phyloP scores from a whole-genome alignment of 2,888 invertebrate genomes.

The Drosophila siamana region DNA sequence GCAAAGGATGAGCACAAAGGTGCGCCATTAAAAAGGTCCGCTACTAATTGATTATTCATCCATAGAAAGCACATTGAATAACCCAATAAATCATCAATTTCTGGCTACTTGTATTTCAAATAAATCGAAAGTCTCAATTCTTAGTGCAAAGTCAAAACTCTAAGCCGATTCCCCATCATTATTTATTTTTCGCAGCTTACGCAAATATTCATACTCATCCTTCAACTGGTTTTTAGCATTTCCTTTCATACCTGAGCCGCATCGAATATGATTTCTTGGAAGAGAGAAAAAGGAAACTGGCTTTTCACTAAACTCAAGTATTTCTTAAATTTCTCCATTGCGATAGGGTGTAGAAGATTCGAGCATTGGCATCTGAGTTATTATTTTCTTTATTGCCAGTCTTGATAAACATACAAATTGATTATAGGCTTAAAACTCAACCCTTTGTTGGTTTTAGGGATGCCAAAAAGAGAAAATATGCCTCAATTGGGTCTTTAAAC shows the following conservation, averaged over 20 bases:
- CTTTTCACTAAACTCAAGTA: not conserved
- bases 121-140: not conserved
- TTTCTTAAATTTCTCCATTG: too few relatives aligned
- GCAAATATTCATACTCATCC: not conserved
- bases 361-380: not conserved
- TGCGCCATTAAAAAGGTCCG: not conserved
- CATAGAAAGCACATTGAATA: not conserved
- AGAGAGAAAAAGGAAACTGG: not conserved
- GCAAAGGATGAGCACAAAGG: not conserved
- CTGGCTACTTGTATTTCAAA: not conserved
- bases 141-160: not conserved
- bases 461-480: not conserved
- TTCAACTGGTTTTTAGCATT: not conserved
- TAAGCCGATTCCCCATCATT: not conserved
- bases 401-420: not conserved
- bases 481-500: not conserved
- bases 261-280: not conserved
- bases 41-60: not conserved
- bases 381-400: not conserved
- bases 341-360: not conserved
- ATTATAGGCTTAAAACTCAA: not conserved
- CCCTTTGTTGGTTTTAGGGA: not conserved
- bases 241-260: not conserved
- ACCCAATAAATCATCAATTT: not conserved
- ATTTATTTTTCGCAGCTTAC: not conserved